phyloP scores from a whole-genome alignment of 2,113 vertebrate genomes.

The Calonectris borealis region DNA sequence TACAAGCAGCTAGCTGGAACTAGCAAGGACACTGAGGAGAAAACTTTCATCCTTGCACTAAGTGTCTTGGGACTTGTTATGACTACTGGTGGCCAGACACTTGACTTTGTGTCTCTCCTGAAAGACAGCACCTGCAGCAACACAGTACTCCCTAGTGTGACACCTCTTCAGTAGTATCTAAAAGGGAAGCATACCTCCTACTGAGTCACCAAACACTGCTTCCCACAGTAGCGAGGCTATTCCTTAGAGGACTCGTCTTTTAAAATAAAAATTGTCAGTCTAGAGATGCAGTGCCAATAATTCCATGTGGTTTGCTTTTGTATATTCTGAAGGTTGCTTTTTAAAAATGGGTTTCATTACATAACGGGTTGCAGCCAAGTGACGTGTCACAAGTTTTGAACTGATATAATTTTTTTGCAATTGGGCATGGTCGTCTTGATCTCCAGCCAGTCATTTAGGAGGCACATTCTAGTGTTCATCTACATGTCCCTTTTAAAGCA shows the following conservation, averaged over 20 bases:
- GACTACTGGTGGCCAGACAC: conserved; percentile 38
- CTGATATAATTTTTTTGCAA: not conserved
- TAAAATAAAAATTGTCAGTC: conserved; percentile 31
- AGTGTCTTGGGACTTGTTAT: conserved; percentile 50
- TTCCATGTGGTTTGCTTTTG: not conserved
- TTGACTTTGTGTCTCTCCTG: conserved; percentile 45
- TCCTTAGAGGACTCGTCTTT: conserved; percentile 38
- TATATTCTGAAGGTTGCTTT: conserved; percentile 12
- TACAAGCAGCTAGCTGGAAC: not conserved
- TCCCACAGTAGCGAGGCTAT: not conserved
- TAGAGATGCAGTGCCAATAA: conserved; percentile 13
- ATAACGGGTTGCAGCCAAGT: not conserved
- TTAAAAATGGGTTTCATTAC: conserved; percentile 5
- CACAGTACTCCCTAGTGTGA: not conserved
- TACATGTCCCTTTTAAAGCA: not conserved
- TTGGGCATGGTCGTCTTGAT: not conserved
- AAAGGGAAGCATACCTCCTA: conserved; percentile 22
- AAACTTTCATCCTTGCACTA: conserved; percentile 42
- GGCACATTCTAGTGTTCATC: not conserved
- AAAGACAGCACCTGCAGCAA: conserved; percentile 44
- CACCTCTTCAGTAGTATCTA: conserved; percentile 25
- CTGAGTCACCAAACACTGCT: conserved; percentile 49
- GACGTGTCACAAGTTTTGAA: not conserved
- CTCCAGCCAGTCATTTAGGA: not conserved
- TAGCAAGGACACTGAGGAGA: conserved; percentile 29